Percentiles rank a stretch among this genome's conserved stretches.
Evolutionary conservation across 1,140 invertebrate genomes (phyloP).

Genomic region (Rhyzopertha dominica): DNA sequence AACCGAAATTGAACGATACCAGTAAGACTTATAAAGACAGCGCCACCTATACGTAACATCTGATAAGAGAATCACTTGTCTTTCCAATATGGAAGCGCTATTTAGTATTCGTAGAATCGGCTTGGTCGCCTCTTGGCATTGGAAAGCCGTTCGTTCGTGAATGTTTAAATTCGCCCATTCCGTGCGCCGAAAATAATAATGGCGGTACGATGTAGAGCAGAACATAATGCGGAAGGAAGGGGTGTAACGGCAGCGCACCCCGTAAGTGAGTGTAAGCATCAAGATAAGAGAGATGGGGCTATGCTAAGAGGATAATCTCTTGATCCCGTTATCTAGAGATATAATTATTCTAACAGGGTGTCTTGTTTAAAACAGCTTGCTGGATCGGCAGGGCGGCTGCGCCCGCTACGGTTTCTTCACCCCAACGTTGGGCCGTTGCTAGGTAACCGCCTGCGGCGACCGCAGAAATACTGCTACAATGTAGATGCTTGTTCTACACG

Average conservation of each 20-base stretch:
- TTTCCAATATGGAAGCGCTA: too few species aligned
- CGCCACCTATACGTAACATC: too few species aligned
- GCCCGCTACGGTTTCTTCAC: constrained; percentile 22
- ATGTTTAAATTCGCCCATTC: constrained; percentile 14
- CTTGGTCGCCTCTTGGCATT: too few species aligned
- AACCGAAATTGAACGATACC: too few species aligned
- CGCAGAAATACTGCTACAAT: constrained; percentile 45
- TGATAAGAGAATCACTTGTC: too few species aligned
- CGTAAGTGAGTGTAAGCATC: constrained; percentile 42
- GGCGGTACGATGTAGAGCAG: too few species aligned
- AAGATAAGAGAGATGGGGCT: constrained; percentile 42
- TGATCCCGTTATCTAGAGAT: constrained; percentile 46
- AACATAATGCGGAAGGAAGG: not conserved
- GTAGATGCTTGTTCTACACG: constrained; percentile 46
- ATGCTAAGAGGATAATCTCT: constrained; percentile 46
- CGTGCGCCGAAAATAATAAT: too few species aligned
- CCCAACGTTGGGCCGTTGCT: constrained; percentile 32
- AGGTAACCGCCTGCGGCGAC: constrained; percentile 41
- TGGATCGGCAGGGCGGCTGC: constrained; percentile 31
- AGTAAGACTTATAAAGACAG: too few species aligned
- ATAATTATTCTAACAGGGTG: constrained; percentile 47
- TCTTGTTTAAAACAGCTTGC: constrained; percentile 47
- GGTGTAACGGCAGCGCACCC: constrained; percentile 8
- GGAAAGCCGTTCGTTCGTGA: too few species aligned
- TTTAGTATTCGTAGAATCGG: too few species aligned